A percentile compares a stretch with the other conserved stretches of the same genome.
Evolutionary conservation across 2,113 vertebrate species (phyloP).

Genomic region (Peromyscus californicus): DNA sequence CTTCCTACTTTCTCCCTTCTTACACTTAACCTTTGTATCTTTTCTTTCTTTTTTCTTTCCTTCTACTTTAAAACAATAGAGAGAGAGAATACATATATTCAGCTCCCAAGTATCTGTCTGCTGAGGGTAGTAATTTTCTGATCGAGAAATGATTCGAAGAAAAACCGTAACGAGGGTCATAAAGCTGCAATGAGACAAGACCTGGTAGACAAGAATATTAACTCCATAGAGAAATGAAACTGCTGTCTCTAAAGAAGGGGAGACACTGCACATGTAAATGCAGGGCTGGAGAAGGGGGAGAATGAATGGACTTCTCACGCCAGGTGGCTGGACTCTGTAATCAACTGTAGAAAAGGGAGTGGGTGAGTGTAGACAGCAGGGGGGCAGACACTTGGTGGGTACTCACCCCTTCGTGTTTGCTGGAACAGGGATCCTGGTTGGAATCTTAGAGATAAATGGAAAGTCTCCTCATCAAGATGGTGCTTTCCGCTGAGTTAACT

Average conservation of each 20-base stretch:
- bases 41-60: background rate
- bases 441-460: background rate
- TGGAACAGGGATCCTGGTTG: background rate
- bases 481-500: background rate
- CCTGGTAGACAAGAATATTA: background rate
- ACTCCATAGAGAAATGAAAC: conserved; percentile 17
- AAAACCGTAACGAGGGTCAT: background rate
- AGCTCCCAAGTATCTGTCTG: background rate
- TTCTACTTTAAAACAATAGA: background rate
- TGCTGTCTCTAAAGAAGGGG: background rate
- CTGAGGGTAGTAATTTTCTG: background rate
- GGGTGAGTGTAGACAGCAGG: background rate
- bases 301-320: background rate
- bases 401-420: background rate
- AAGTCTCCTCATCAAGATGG: background rate
- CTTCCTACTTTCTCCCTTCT: background rate
- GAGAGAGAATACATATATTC: background rate
- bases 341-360: background rate
- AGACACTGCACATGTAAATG: background rate
- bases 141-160: background rate
- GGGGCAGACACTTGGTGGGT: too few species aligned
- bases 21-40: background rate
- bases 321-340: background rate
- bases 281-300: background rate
- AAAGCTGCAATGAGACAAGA: background rate